phyloP scores from a whole-genome alignment of 35 echinoderm and acorn worm species.

The Heliocidaris erythrogramma region DNA sequence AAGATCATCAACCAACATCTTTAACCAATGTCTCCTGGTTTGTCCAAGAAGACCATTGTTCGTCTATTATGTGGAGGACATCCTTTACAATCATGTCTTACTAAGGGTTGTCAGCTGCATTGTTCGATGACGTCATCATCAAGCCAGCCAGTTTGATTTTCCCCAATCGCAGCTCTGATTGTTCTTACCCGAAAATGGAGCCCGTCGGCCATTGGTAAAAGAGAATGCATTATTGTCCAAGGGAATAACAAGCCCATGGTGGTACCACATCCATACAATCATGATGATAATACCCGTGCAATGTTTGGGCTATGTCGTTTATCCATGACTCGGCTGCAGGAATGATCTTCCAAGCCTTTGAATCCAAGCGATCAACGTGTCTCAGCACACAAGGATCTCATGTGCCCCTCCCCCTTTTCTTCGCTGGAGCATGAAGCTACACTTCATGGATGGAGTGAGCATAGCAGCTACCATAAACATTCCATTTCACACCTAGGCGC shows the following conservation, averaged over 20 bases:
- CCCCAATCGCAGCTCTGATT: background rate
- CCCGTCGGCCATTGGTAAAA: background rate
- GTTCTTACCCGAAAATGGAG: background rate
- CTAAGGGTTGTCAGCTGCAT: background rate
- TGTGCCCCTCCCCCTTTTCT: background rate
- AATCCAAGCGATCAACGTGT: background rate
- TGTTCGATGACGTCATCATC: background rate
- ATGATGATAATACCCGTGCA: background rate
- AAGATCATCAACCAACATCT: too few species aligned
- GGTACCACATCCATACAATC: too few species aligned
- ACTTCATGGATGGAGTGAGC: background rate
- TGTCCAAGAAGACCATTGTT: background rate
- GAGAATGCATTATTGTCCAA: background rate
- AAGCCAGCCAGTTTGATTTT: background rate
- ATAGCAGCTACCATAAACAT: background rate
- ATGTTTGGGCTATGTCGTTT: background rate
- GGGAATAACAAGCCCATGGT: background rate
- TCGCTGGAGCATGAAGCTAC: too few species aligned
- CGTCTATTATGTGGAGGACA: background rate
- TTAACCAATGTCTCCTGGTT: background rate
- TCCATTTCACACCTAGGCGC: background rate
- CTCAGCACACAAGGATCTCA: background rate
- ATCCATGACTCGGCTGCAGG: background rate
- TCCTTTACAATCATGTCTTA: background rate
- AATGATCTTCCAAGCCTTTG: background rate